Percentiles rank a stretch among this genome's conserved stretches.
These are phyloP conservation scores for Penaeus monodon DNA, from an alignment of 2,888 invertebrate species.

Conservation along the genomic window DNA sequence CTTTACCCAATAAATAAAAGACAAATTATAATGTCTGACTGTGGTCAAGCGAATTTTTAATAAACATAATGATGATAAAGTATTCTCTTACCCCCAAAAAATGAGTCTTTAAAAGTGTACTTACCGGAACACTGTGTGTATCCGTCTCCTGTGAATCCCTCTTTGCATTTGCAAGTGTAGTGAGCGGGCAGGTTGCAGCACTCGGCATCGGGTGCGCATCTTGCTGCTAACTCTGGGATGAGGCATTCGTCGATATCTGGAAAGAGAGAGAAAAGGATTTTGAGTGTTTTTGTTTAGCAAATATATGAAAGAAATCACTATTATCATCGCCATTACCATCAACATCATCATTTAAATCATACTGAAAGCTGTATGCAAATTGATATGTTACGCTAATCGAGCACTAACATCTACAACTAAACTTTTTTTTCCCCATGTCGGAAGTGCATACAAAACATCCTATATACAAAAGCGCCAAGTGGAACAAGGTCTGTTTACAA, in stretches of 20 bases:
- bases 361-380: no score
- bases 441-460: no score
- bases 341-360: no score
- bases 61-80: no score
- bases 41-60: no score
- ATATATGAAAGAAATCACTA: neutral
- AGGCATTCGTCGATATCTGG: slow-evolving; percentile 94
- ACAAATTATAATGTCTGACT: no score
- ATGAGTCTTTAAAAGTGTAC: slow-evolving; percentile 59
- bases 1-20: neutral
- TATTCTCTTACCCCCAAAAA: neutral
- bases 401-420: no score
- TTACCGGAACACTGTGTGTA: slow-evolving; percentile 87
- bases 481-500: neutral
- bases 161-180: slow-evolving; percentile 92
- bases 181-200: slow-evolving; percentile 95
- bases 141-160: slow-evolving; percentile 91
- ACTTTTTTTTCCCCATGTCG: no score
- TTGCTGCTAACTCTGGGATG: slow-evolving; percentile 84
- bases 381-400: no score
- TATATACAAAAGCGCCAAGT: no score
- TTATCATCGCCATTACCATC: no score
- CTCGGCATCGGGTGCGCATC: slow-evolving; percentile 91
- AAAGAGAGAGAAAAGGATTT: slow-evolving; percentile 66
- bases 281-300: neutral